phyloP scores from a whole-genome alignment of 2,113 vertebrate genomes.

The Phoenicopterus ruber region DNA sequence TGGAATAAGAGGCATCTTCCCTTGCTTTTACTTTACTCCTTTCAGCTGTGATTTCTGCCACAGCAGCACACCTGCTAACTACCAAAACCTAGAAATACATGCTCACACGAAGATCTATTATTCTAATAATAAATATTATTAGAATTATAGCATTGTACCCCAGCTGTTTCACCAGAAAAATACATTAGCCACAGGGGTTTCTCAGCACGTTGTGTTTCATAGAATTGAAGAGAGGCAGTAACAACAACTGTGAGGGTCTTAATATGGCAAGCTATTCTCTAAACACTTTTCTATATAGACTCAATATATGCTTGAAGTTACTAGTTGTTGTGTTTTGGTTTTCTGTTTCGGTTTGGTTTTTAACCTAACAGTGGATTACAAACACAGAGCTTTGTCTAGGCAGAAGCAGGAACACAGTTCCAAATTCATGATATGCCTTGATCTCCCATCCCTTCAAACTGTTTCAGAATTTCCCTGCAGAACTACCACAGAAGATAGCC shows the following conservation, averaged over 20 bases:
- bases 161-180: neutral
- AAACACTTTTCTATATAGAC: neutral
- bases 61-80: neutral
- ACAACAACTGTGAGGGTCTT: neutral
- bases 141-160: neutral
- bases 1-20: neutral
- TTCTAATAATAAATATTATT: neutral
- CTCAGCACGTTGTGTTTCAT: neutral
- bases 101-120: neutral
- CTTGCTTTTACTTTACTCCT: neutral
- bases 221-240: neutral
- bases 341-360: neutral
- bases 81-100: neutral
- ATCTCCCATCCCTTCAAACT: neutral
- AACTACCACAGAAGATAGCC: neutral
- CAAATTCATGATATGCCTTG: neutral
- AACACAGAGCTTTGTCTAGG: neutral
- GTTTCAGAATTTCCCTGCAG: neutral
- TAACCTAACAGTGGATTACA: neutral
- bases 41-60: neutral
- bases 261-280: neutral
- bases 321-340: neutral
- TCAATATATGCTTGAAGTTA: neutral
- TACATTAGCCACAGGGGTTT: neutral
- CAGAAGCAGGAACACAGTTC: neutral